phyloP scores from a whole-genome alignment of 2,888 invertebrate species.

The Prosapia bicincta region DNA sequence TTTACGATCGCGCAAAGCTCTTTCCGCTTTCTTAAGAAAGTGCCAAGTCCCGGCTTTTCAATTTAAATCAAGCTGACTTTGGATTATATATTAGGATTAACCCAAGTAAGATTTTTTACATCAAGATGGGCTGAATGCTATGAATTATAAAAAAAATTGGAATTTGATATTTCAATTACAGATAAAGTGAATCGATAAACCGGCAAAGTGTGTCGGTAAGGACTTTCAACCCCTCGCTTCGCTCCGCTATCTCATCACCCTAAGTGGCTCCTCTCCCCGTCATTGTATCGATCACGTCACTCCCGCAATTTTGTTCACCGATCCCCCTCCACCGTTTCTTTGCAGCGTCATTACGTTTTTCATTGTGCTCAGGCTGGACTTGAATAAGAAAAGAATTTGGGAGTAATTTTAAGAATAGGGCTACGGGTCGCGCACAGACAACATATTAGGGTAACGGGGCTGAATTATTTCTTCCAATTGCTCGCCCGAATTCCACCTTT shows the following conservation, averaged over 20 bases:
- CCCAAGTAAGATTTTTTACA: not conserved
- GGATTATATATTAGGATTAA: not conserved
- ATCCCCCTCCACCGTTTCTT: not conserved
- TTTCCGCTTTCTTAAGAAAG: not conserved
- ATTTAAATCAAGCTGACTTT: not conserved
- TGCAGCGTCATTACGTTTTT: constrained; percentile 2
- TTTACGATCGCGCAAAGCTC: not conserved
- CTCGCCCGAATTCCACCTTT: not conserved
- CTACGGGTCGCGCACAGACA: not conserved
- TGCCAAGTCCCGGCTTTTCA: not conserved
- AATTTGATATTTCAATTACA: constrained; percentile 2
- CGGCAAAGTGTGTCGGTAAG: not conserved
- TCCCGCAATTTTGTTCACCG: not conserved
- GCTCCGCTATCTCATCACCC: not conserved
- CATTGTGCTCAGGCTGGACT: not conserved
- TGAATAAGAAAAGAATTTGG: not conserved
- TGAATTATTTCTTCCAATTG: not conserved
- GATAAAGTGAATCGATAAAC: constrained; percentile 2
- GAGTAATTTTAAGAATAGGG: not conserved
- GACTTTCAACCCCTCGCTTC: not conserved
- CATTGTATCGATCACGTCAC: not conserved
- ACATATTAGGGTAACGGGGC: not conserved
- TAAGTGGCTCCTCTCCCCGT: not conserved
- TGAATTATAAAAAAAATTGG: not conserved
- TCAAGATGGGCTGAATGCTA: not conserved